Percentiles rank a stretch among this genome's conserved stretches.
phyloP scores from a whole-genome alignment of 2,113 vertebrate species.

The Crypturellus undulatus region DNA sequence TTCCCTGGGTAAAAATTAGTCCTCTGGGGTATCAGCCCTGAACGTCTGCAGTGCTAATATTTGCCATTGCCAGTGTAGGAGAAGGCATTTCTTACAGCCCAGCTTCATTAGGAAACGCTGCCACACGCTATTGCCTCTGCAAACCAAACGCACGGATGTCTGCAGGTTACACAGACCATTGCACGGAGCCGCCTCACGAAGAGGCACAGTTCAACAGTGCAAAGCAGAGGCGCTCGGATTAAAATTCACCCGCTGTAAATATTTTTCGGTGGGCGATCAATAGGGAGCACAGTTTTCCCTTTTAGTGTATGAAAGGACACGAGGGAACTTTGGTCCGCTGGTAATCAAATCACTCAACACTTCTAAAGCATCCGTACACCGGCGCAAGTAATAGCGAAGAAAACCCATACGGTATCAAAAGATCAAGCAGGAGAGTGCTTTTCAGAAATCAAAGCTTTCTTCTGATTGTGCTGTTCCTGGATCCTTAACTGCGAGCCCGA shows the following conservation, averaged over 20 bases:
- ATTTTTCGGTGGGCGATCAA: neutral
- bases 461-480: neutral
- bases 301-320: neutral
- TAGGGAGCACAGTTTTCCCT: neutral
- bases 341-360: neutral
- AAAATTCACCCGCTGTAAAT: neutral
- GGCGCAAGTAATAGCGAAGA: neutral
- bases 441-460: neutral
- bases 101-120: neutral
- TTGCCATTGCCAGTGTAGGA: neutral
- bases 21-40: neutral
- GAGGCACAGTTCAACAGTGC: neutral
- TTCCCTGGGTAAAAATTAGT: neutral
- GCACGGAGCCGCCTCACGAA: neutral
- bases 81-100: neutral
- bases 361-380: neutral
- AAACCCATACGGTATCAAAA: neutral
- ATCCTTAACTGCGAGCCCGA: neutral
- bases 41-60: neutral
- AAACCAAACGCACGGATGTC: neutral
- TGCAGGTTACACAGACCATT: neutral
- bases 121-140: neutral
- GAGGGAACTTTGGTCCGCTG: neutral
- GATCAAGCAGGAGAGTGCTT: neutral
- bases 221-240: neutral